Percentiles rank a stretch among this genome's conserved stretches.
Conservation (phyloP, 2,113 vertebrate species). For the Rattus norvegicus region DNA sequence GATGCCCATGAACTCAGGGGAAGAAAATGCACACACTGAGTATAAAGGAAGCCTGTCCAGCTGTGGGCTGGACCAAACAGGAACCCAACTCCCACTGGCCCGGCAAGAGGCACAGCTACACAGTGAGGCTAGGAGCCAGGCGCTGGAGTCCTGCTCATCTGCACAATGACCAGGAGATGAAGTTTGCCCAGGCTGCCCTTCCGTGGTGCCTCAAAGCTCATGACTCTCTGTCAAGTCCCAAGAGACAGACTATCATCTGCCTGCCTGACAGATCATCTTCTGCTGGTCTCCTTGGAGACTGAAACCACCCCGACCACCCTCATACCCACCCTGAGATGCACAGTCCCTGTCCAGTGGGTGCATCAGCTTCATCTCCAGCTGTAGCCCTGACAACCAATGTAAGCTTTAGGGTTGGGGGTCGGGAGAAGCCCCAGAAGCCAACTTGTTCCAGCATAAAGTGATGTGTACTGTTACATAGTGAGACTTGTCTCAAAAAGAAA, state of each 20-base stretch:
- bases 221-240: neutral
- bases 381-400: too few relatives aligned
- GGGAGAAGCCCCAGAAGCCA: neutral
- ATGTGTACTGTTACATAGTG: neutral
- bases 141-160: neutral
- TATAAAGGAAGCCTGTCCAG: too few relatives aligned
- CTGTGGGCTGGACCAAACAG: neutral
- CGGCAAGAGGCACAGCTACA: neutral
- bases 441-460: neutral
- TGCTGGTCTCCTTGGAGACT: neutral
- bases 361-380: neutral
- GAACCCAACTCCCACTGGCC: neutral
- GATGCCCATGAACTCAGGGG: neutral
- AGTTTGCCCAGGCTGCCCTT: too few relatives aligned
- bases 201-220: neutral
- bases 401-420: neutral
- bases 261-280: neutral
- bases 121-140: too few relatives aligned
- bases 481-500: neutral
- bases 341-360: neutral
- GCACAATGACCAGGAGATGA: too few relatives aligned
- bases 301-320: neutral
- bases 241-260: neutral
- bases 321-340: too few relatives aligned
- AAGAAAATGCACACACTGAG: neutral